Evolutionary conservation across 2,113 vertebrate species (phyloP).

Genomic region (Reinhardtius hippoglossoides): DNA sequence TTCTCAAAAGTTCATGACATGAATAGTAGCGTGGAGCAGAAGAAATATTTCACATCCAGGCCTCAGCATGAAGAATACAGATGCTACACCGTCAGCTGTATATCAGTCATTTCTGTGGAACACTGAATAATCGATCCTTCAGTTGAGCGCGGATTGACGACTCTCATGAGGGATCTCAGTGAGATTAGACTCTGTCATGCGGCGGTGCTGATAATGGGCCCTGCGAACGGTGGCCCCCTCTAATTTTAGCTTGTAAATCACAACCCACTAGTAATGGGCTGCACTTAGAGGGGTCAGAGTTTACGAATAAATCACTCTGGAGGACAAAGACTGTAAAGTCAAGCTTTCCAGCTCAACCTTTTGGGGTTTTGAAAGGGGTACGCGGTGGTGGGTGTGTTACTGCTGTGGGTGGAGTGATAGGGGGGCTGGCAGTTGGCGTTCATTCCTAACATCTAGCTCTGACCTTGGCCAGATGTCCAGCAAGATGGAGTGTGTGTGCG

Average conservation of each 20-base stretch:
- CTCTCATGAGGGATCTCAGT: constrained; percentile 32
- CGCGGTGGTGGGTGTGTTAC: background rate
- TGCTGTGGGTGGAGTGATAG: background rate
- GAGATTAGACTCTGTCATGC: constrained; percentile 34
- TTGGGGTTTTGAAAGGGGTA: background rate
- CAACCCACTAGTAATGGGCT: constrained; percentile 43
- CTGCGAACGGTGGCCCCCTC: constrained; percentile 38
- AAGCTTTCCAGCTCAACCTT: background rate
- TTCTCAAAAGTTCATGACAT: background rate
- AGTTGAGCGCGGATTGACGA: constrained; percentile 29
- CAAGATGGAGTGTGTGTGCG: constrained; percentile 31
- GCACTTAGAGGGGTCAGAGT: constrained; percentile 67
- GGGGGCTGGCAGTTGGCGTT: background rate
- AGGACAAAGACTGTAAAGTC: constrained; percentile 37
- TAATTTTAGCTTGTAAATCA: constrained; percentile 66
- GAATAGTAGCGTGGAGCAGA: constrained; percentile 13
- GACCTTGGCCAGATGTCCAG: constrained; percentile 72
- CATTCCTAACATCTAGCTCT: constrained; percentile 11
- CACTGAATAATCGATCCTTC: constrained; percentile 55
- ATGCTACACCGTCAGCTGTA: constrained; percentile 10
- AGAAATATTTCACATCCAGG: constrained; percentile 9
- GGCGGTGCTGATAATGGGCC: constrained; percentile 28
- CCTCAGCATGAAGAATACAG: constrained; percentile 28
- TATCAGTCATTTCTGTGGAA: constrained; percentile 39
- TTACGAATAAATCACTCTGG: constrained; percentile 41